Evolutionary conservation across 2,888 invertebrate species (phyloP), one percentile per base, ranked within the genome.

Genomic region (Cephus spinipes): DNA sequence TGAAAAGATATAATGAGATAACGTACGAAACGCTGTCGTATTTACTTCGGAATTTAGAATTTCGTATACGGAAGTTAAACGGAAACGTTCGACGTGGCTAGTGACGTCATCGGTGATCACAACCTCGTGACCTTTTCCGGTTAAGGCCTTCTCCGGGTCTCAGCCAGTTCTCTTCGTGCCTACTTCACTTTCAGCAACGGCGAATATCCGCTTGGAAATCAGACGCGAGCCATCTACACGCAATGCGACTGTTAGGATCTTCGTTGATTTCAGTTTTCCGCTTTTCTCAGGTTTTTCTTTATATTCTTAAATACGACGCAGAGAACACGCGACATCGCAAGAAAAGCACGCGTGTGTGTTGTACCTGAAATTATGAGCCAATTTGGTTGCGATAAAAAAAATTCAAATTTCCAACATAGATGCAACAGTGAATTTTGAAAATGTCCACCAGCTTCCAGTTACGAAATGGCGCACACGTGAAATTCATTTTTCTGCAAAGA

Each of bases 181-280:
- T 71, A 71, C 12, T 71, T 71, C 71, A 31, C 32, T 12, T 3
- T 71, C 31, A 23, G 31, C 12, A 31, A 71, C 3, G 33, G 55
- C 11, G 33, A 40, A 33, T 35, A 40, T 30, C 79, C 80, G 79
- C 81, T 79, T 84, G 84, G 85, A 85, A 86, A 85, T 85, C 84
- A 85, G 83, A 83, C 83, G 83, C 84, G 86, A 84, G 84, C 82
- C 85, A 86, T 84, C 85, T 86, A 84, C 85, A 86, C 85, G 86
- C 87, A 84, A 84, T 81, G 85, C 84, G 86, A 85, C 85, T 82
- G 84, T 84, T 84, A 85, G 83, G 83, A 78, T 81, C 80, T 76
- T 35, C 77, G 78, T 2, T 55, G 23, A 9, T 55, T 55, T 55
- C 55, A 23, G 55, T 55, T 55, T 55, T 0, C 9, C 9, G 55